Base-by-base conservation (phyloP, 2,888 invertebrate genomes). In the Andrena praecox region DNA sequence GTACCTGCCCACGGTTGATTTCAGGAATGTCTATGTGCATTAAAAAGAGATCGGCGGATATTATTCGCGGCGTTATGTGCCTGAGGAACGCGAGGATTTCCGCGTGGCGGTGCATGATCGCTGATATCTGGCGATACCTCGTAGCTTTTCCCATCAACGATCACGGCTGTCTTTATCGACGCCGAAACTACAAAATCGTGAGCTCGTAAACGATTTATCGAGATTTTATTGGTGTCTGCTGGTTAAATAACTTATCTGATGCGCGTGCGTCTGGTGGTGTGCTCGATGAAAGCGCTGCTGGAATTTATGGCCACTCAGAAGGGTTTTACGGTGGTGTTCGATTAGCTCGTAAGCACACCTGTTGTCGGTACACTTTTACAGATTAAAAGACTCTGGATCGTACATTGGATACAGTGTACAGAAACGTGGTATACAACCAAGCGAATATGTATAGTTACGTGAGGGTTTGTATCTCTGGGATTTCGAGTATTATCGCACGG, bases 111-210 rank as follows among this genome's bases (percentile, higher is more conserved):
- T 63, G 16, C 31, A 60, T 68, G 86, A 84, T 88, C 78, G 62
- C 42, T 77, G 78, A 84, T 80, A 84, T 88, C 88, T 80, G 87
- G 78, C 68, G 79, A 80, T 85, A 76, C 42, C 1, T 42, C 12
- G 42, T 1, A 16, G 12, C 42, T 20, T 4, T 8, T 54, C 24
- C 20, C 20, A 54, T 54, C 54, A 54, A 20, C 7, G 2, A 24
- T 20, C 24, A 20, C 54, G n/a, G 54, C 54, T 8, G 20, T 8
- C 20, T 54, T 50, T 67, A 48, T 48, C 27, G 42, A 2, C 12
- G n/a, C 10, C 29, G 20, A 6, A 42, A 42, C 31, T 73, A 27
- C 5, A 16, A 52, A 63, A 24, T 67, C 54, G 35, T 24, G 33
- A 48, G 63, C 27, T 77, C 50, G 79, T 77, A 79, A 79, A 79